Conservation (phyloP, 1,140 invertebrate genomes). For the Trichomalopsis sarcophagae region DNA sequence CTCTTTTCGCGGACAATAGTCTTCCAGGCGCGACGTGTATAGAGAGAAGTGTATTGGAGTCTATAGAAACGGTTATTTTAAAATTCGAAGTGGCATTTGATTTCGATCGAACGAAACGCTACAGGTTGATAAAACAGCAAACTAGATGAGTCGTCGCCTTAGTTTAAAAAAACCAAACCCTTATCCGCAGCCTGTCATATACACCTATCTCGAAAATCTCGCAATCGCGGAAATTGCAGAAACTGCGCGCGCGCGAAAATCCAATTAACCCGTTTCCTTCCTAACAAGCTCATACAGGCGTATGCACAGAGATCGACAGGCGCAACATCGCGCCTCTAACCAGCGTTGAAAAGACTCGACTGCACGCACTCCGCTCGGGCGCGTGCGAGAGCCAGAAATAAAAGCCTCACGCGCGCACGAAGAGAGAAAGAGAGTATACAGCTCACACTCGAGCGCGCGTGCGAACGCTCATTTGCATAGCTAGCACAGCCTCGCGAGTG, state of each 20-base stretch:
- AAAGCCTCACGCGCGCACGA: background rate
- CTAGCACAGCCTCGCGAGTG: background rate
- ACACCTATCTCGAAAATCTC: background rate
- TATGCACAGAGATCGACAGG: background rate
- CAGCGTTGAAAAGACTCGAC: background rate
- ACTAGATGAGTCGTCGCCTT: too few relatives aligned
- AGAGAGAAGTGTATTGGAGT: too few relatives aligned
- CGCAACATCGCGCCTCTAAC: background rate
- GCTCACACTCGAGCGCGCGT: background rate
- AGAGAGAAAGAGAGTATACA: background rate
- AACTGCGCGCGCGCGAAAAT: background rate
- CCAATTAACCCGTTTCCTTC: background rate
- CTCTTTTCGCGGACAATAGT: too few relatives aligned
- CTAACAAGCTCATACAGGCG: background rate
- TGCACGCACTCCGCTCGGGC: background rate
- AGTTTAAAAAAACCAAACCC: too few relatives aligned
- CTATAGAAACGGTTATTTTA: too few relatives aligned
- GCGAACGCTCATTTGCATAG: constrained; percentile 5
- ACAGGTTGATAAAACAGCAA: too few relatives aligned
- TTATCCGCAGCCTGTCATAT: too few relatives aligned
- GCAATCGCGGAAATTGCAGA: too few relatives aligned
- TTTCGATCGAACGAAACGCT: too few relatives aligned
- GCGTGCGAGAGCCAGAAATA: background rate
- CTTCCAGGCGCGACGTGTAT: too few relatives aligned
- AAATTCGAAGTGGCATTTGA: too few relatives aligned